phyloP scores from a whole-genome alignment of 2,797 vertebrate species.

The Pagetopsis macropterus region DNA sequence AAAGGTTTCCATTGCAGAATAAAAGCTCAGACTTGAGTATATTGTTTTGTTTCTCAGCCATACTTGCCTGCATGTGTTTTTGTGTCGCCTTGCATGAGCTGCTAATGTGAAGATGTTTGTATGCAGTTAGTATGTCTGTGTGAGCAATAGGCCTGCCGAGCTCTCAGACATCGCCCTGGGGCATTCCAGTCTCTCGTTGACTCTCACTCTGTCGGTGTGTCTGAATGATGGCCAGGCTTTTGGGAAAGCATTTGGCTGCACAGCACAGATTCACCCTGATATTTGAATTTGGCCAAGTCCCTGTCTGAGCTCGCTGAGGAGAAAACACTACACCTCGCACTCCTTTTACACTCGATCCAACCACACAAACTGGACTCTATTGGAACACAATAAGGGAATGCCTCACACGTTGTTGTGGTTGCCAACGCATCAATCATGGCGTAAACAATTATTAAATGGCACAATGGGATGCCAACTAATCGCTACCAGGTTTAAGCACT shows the following conservation, averaged over 20 bases:
- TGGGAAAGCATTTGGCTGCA: slow-evolving; percentile 38
- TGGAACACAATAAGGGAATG: slow-evolving; percentile 22
- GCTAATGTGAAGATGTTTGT: slow-evolving; percentile 19
- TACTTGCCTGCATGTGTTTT: background rate
- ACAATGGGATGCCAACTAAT: slow-evolving; percentile 62
- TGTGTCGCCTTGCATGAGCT: slow-evolving; percentile 19
- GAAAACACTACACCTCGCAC: slow-evolving; percentile 23
- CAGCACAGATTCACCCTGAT: slow-evolving; percentile 37
- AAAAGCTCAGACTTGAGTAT: background rate
- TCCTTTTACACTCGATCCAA: slow-evolving; percentile 26
- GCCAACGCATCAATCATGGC: slow-evolving; percentile 17
- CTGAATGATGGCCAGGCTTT: slow-evolving; percentile 42
- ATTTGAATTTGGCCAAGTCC: slow-evolving; percentile 26
- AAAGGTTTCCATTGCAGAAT: background rate
- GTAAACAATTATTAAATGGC: slow-evolving; percentile 35
- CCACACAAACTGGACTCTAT: slow-evolving; percentile 32
- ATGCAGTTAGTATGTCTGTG: slow-evolving; percentile 29
- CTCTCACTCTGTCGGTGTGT: slow-evolving; percentile 1
- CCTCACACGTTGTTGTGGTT: background rate
- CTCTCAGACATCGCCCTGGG: slow-evolving; percentile 42
- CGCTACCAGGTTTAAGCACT: slow-evolving; percentile 39
- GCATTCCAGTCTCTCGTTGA: slow-evolving; percentile 23
- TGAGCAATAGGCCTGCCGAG: slow-evolving; percentile 36
- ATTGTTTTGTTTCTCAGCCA: background rate
- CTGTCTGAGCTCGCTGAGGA: slow-evolving; percentile 20